Percentiles rank a stretch among this genome's conserved stretches.
phyloP scores from a whole-genome alignment of 23 tunicate genomes.

The Clavelina lepadiformis region DNA sequence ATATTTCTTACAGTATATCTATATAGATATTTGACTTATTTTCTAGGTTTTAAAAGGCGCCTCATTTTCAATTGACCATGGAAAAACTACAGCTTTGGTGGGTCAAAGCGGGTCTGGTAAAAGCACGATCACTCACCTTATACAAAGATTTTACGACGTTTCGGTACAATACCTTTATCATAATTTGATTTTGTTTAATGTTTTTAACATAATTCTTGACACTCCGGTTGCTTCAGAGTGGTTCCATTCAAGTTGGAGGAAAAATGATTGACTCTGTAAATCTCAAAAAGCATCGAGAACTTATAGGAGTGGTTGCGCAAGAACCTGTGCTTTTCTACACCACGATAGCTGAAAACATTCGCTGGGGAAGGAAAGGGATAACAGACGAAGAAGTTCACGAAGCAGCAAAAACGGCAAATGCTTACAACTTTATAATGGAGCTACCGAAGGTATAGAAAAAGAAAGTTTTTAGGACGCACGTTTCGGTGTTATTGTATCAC shows the following conservation, averaged over 20 bases:
- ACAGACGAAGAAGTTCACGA: constrained; percentile 42
- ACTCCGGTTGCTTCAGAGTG: constrained; percentile 26
- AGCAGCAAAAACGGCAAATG: constrained; percentile 94
- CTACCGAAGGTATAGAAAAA: constrained; percentile 54
- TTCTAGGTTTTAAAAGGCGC: constrained; percentile 58
- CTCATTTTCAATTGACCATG: constrained; percentile 48
- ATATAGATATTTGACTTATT: too few species aligned
- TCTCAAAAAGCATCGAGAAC: constrained; percentile 54
- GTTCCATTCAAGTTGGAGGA: constrained; percentile 59
- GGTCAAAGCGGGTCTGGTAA: constrained; percentile 93
- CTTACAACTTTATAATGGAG: constrained; percentile 61
- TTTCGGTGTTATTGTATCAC: neutral
- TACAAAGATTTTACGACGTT: constrained; percentile 90
- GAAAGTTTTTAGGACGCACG: neutral
- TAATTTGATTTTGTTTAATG: neutral
- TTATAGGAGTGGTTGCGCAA: constrained; percentile 88
- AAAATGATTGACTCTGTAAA: constrained; percentile 24
- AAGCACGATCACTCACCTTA: constrained; percentile 65
- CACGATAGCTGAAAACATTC: constrained; percentile 80
- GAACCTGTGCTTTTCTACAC: constrained; percentile 86
- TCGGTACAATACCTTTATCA: too few species aligned
- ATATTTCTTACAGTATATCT: too few species aligned
- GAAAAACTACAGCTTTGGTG: constrained; percentile 80
- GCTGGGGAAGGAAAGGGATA: constrained; percentile 87
- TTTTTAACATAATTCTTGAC: too few species aligned